A percentile compares a stretch with the other conserved stretches of the same genome.
phyloP scores from a whole-genome alignment of 2,888 invertebrate species.

The Eupsilia transversa region DNA sequence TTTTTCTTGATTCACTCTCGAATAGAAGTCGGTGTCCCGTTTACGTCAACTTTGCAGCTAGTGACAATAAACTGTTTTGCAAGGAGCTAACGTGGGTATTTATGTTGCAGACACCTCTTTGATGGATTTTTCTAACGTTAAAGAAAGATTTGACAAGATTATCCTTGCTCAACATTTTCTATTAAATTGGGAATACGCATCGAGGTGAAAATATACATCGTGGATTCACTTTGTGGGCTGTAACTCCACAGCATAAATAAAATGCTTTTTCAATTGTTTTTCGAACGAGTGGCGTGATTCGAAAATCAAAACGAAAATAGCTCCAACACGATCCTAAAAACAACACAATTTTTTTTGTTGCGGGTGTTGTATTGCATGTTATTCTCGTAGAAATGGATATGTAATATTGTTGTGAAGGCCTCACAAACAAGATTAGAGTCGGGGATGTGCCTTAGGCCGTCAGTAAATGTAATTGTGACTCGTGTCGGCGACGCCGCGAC shows the following conservation, averaged over 20 bases:
- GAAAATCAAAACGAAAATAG: constrained; percentile 38
- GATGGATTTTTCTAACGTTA: constrained; percentile 22
- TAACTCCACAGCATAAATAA: constrained; percentile 17
- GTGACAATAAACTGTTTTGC: constrained; percentile 50
- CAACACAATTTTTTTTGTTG: constrained; percentile 25
- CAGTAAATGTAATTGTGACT: constrained; percentile 76
- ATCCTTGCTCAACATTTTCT: not conserved
- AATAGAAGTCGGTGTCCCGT: constrained; percentile 18
- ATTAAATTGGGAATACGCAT: constrained; percentile 2
- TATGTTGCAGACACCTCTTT: constrained; percentile 29
- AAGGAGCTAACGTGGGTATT: constrained; percentile 39
- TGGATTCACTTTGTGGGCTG: constrained; percentile 22
- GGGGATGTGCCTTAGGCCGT: constrained; percentile 73
- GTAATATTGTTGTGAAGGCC: constrained; percentile 76
- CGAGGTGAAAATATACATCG: constrained; percentile 15
- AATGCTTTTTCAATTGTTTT: constrained; percentile 36
- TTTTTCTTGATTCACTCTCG: constrained; percentile 39
- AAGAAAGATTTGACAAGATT: constrained; percentile 1
- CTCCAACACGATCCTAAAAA: constrained; percentile 31
- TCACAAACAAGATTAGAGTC: constrained; percentile 76
- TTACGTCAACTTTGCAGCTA: constrained; percentile 32
- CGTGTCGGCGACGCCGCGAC: constrained; percentile 55
- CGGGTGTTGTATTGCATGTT: constrained; percentile 52
- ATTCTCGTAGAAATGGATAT: constrained; percentile 68
- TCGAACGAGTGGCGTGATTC: constrained; percentile 14